A percentile compares a stretch with the other conserved stretches of the same genome.
Conservation (phyloP, 2,797 vertebrate species). For the Propithecus perrieri region DNA sequence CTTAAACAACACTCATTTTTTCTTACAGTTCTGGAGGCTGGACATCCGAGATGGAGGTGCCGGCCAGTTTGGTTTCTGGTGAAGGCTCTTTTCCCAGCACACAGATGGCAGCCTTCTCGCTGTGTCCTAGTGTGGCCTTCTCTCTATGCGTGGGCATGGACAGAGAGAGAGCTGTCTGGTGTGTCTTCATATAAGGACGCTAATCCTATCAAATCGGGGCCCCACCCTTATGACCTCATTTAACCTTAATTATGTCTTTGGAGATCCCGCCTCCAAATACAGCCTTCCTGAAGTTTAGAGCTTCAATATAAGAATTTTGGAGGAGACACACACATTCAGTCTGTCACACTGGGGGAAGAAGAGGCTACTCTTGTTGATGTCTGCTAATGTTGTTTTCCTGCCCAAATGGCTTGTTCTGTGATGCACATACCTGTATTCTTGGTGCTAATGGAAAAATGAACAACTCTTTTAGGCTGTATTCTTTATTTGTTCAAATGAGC, state of each 20-base stretch:
- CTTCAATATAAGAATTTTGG: accelerated
- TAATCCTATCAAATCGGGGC: too few species aligned
- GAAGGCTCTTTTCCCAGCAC: neutral
- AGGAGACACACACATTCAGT: too few species aligned
- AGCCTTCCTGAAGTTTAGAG: neutral
- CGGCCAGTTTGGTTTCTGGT: accelerated
- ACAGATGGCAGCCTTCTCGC: accelerated
- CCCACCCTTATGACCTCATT: neutral
- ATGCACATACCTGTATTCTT: too few species aligned
- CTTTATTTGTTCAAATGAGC: neutral
- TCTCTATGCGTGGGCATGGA: neutral
- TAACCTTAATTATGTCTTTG: neutral
- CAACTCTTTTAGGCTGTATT: neutral
- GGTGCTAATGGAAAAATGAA: neutral
- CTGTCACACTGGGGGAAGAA: accelerated
- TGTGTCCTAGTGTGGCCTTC: neutral
- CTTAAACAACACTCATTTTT: neutral
- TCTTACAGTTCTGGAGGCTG: neutral
- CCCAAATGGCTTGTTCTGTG: too few species aligned
- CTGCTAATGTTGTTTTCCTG: too few species aligned
- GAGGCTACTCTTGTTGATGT: too few species aligned
- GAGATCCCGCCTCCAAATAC: neutral
- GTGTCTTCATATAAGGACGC: neutral
- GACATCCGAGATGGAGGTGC: neutral
- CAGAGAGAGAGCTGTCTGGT: neutral